Base-by-base conservation (phyloP, 2,797 vertebrate genomes). In the Typhlichthys eigenmanni region DNA sequence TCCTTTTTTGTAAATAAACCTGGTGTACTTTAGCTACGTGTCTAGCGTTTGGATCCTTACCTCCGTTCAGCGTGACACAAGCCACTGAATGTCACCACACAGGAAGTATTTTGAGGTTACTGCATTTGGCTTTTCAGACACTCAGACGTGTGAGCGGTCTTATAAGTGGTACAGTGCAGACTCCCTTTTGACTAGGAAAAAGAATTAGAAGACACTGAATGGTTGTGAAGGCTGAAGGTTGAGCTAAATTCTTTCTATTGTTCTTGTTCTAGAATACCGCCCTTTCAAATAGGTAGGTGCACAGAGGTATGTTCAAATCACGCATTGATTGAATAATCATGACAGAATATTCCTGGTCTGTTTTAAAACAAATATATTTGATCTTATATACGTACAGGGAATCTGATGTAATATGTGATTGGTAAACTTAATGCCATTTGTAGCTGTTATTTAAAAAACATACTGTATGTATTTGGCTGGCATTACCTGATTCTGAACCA, bases 51-150 rank as follows among this genome's bases (percentile, higher is more conserved):
- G n/a, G n/a, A n/a, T n/a, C n/a, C n/a, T n/a, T n/a, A n/a, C n/a
- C n/a, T n/a, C n/a, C n/a, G n/a, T n/a, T n/a, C n/a, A n/a, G n/a
- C n/a, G n/a, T n/a, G n/a, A 17, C 16, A n/a, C 19, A 80, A 79
- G 81, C 70, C 75, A 80, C 60, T 74, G 47, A 13, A 61, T 47
- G 55, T 72, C 69, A 79, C 75, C 82, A 81, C 81, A 84, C 82
- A 90, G 88, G 88, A 90, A 90, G 78, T 79, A 17, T 60, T 66
- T 74, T 68, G 48, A 38, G 64, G 62, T 81, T 82, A 52, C 53
- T 53, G 79, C 76, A 72, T 72, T 77, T 38, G n/a, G 45, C 65
- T 46, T 52, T 24, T 53, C 64, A 1, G 3, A 34, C 63, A 66
- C 13, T 48, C 32, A 66, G 14, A 45, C 49, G 43, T 45, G 5